These are phyloP conservation scores for Saccopteryx bilineata DNA, from an alignment of 2,113 vertebrate genomes.

Conservation along the genomic window DNA sequence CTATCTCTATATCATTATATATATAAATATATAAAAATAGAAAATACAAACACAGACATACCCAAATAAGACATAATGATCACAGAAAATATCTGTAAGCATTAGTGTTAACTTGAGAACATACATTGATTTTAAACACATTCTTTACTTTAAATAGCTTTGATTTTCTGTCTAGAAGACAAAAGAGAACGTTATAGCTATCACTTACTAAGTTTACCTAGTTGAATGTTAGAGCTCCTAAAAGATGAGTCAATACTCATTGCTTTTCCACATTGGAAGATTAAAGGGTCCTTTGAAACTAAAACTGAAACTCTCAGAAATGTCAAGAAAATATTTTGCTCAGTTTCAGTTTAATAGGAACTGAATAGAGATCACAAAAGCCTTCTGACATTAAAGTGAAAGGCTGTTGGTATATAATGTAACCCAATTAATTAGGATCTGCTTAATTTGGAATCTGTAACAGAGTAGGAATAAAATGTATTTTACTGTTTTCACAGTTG, in stretches of 20 bases:
- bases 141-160: conserved; percentile 89
- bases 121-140: conserved; percentile 86
- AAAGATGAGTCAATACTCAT: conserved; percentile 81
- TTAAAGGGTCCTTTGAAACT: conserved; percentile 77
- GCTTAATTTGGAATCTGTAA: conserved; percentile 53
- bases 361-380: conserved; percentile 80
- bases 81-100: conserved; percentile 81
- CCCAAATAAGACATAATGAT: conserved; percentile 66
- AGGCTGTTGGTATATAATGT: neutral
- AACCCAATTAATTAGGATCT: conserved; percentile 61
- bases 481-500: conserved; percentile 49
- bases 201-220: conserved; percentile 85
- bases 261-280: conserved; percentile 77
- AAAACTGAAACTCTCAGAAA: conserved; percentile 79
- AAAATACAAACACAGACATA: neutral
- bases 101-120: conserved; percentile 83
- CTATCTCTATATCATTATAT: neutral
- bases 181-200: conserved; percentile 86
- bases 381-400: conserved; percentile 82
- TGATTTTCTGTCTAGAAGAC: conserved; percentile 89
- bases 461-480: conserved; percentile 5
- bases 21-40: neutral
- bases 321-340: conserved; percentile 77
- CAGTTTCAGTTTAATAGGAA: conserved; percentile 73
- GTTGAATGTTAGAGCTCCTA: conserved; percentile 82